Conservation (phyloP, 2,888 invertebrate genomes). For the Crioceris asparagi region DNA sequence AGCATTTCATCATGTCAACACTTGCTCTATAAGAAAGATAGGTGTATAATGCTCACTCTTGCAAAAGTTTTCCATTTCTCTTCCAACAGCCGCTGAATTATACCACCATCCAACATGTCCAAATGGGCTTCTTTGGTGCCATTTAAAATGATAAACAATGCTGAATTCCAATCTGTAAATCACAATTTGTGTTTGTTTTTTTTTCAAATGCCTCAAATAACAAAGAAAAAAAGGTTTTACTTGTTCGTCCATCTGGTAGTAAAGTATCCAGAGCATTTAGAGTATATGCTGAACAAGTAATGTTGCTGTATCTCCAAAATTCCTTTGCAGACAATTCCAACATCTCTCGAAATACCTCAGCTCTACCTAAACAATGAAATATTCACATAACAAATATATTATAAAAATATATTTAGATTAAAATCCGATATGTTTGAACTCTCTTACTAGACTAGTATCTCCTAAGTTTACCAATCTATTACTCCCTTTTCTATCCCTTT, state of each 20-base stretch:
- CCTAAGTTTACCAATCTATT: no score
- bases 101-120: slow-evolving; percentile 97
- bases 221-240: no score
- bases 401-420: no score
- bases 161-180: slow-evolving; percentile 91
- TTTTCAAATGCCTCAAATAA: no score
- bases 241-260: slow-evolving; percentile 87
- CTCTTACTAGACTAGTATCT: no score
- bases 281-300: slow-evolving; percentile 96
- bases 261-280: slow-evolving; percentile 93
- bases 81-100: slow-evolving; percentile 90
- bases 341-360: slow-evolving; percentile 96
- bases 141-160: slow-evolving; percentile 92
- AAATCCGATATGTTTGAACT: no score
- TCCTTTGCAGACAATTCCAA: slow-evolving; percentile 89
- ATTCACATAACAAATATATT: no score
- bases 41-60: slow-evolving; percentile 52
- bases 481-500: no score
- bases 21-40: no score
- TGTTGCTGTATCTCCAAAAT: slow-evolving; percentile 98
- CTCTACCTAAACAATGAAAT: slow-evolving; percentile 56
- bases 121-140: slow-evolving; percentile 96
- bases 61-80: slow-evolving; percentile 99
- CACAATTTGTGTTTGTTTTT: not conserved
- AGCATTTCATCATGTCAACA: not conserved